Evolutionary conservation across 2,113 vertebrate genomes (phyloP).

Genomic region (Sinocyclocheilus rhinocerous): DNA sequence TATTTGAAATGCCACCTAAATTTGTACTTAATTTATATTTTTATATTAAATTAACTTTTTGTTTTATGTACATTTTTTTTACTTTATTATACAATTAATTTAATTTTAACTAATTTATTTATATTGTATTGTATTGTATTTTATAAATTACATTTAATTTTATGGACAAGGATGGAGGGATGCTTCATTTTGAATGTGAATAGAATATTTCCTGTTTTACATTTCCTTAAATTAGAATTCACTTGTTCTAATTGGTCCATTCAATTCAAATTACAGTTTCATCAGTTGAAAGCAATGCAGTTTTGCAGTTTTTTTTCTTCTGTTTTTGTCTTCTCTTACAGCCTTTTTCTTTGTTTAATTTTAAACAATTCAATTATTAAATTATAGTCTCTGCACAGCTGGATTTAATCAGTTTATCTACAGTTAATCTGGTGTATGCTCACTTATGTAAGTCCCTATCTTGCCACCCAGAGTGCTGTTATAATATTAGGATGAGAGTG

Average conservation of each 20-base stretch:
- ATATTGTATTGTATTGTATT: not conserved
- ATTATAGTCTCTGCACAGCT: not conserved
- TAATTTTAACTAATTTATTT: not conserved
- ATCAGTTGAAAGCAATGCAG: not conserved
- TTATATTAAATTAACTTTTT: not conserved
- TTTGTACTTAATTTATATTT: not conserved
- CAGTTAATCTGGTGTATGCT: not conserved
- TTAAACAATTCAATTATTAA: not conserved
- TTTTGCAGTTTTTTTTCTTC: not conserved
- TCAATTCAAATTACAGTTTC: not conserved
- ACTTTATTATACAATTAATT: not conserved
- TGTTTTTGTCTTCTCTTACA: not conserved
- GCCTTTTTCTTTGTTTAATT: not conserved
- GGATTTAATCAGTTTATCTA: slow-evolving; percentile 11
- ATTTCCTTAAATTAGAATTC: not conserved
- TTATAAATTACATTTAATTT: not conserved
- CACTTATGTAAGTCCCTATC: not conserved
- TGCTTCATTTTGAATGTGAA: not conserved
- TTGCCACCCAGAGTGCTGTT: slow-evolving; percentile 24
- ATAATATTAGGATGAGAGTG: not conserved
- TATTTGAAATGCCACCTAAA: too few relatives aligned
- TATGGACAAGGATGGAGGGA: not conserved
- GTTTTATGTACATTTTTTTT: not conserved
- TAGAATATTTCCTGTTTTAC: not conserved
- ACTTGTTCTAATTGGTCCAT: not conserved